A percentile compares a stretch with the other conserved stretches of the same genome.
Evolutionary conservation across 2,797 vertebrate genomes (phyloP).

Genomic region (Mionectes olivaceus): DNA sequence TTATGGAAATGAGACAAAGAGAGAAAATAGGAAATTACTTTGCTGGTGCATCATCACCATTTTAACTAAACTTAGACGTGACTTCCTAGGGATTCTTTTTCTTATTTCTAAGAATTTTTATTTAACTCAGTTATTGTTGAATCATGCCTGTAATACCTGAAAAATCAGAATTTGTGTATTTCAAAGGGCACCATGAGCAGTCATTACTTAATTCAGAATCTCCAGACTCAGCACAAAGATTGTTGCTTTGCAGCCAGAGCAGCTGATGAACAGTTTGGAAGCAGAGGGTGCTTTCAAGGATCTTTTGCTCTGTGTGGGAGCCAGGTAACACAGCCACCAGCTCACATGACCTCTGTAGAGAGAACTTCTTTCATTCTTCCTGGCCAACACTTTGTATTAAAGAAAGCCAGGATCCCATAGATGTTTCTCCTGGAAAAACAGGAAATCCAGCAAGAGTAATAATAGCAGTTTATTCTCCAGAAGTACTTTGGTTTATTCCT

Average conservation of each 20-base stretch:
- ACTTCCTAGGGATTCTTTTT: neutral
- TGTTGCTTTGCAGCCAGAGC: neutral
- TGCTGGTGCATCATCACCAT: neutral
- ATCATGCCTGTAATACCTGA: neutral
- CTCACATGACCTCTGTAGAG: neutral
- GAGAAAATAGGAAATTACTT: slow-evolving; percentile 1
- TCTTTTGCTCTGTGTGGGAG: neutral
- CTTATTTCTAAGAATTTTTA: neutral
- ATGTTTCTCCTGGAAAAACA: neutral
- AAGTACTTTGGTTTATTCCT: neutral
- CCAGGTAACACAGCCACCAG: neutral
- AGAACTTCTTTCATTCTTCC: neutral
- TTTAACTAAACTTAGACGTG: neutral
- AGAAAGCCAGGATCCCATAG: neutral
- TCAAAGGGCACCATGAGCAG: neutral
- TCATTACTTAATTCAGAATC: neutral
- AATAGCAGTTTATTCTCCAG: neutral
- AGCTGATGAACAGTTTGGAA: neutral
- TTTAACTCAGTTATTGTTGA: neutral
- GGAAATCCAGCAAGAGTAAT: neutral
- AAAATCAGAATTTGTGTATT: neutral
- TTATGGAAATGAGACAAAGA: neutral
- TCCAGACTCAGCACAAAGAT: neutral
- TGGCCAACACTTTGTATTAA: neutral
- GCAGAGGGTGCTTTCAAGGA: neutral